Evolutionary conservation across 1,140 invertebrate species (phyloP).

Genomic region (Drosophila ananassae): DNA sequence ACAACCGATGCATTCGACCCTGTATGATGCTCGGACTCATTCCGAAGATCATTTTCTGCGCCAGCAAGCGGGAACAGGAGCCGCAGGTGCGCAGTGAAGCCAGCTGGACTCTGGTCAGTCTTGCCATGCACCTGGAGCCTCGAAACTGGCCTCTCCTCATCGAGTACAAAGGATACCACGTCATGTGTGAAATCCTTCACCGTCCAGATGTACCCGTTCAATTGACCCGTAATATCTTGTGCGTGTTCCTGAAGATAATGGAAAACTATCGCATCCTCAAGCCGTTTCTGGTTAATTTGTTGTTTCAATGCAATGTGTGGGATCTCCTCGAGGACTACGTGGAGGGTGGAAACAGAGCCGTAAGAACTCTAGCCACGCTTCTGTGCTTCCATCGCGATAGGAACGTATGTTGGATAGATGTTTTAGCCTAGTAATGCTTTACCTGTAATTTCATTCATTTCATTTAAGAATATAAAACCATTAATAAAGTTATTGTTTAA

Average conservation of each 20-base stretch:
- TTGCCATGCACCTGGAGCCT: constrained; percentile 24
- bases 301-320: constrained; percentile 23
- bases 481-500: no score
- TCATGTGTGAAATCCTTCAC: constrained; percentile 27
- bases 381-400: constrained; percentile 7
- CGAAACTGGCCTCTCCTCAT: constrained; percentile 19
- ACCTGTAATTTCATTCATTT: neutral
- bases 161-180: constrained; percentile 21
- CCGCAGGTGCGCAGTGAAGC: constrained; percentile 13
- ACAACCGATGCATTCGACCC: constrained; percentile 33
- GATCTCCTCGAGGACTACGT: constrained; percentile 4
- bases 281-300: constrained; percentile 12
- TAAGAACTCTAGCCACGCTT: constrained; percentile 16
- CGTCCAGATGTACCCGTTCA: constrained; percentile 22
- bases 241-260: constrained; percentile 19
- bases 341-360: constrained; percentile 9
- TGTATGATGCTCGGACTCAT: constrained; percentile 22
- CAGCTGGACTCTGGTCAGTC: constrained; percentile 34
- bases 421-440: neutral
- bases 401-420: constrained; percentile 18
- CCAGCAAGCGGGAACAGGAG: constrained; percentile 16
- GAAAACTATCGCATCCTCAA: constrained; percentile 27
- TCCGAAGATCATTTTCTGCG: constrained; percentile 28
- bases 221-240: constrained; percentile 39
- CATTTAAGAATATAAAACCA: neutral